Conservation (phyloP, 1,140 invertebrate genomes). For the Leptinotarsa texana region DNA sequence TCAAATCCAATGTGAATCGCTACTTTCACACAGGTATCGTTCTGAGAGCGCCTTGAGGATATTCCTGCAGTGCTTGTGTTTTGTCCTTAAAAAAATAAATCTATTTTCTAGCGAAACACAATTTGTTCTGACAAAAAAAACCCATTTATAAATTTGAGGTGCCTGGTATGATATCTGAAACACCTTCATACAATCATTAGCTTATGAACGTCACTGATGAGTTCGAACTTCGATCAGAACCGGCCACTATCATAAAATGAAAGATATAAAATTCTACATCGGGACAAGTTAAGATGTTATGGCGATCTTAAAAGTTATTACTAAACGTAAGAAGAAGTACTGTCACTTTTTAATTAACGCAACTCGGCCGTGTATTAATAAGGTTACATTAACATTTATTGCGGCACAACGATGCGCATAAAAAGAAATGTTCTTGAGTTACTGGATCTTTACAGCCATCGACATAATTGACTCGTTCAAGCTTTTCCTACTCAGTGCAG, state of each 20-base stretch:
- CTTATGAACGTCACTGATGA: conserved; percentile 2
- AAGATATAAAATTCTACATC: conserved; percentile 10
- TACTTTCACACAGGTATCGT: no score
- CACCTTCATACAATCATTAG: no score
- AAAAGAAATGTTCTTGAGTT: conserved; percentile 12
- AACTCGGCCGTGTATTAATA: conserved; percentile 19
- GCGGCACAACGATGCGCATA: conserved; percentile 13
- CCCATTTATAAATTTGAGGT: no score
- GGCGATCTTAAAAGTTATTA: conserved; percentile 1
- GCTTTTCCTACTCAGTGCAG: not conserved
- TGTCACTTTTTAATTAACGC: conserved; percentile 21
- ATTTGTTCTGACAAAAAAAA: no score
- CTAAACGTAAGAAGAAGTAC: not conserved
- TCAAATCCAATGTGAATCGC: no score
- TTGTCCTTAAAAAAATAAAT: no score
- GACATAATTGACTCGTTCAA: conserved; percentile 20
- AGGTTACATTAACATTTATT: conserved; percentile 18
- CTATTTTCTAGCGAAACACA: no score
- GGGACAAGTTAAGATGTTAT: conserved; percentile 20
- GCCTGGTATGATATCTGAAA: no score
- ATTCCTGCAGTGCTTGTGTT: no score
- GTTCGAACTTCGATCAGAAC: conserved; percentile 4
- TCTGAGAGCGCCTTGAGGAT: no score
- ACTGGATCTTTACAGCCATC: conserved; percentile 13
- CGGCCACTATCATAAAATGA: conserved; percentile 17